phyloP scores from a whole-genome alignment of 2,113 vertebrate species.

The Cebidichthys violaceus region DNA sequence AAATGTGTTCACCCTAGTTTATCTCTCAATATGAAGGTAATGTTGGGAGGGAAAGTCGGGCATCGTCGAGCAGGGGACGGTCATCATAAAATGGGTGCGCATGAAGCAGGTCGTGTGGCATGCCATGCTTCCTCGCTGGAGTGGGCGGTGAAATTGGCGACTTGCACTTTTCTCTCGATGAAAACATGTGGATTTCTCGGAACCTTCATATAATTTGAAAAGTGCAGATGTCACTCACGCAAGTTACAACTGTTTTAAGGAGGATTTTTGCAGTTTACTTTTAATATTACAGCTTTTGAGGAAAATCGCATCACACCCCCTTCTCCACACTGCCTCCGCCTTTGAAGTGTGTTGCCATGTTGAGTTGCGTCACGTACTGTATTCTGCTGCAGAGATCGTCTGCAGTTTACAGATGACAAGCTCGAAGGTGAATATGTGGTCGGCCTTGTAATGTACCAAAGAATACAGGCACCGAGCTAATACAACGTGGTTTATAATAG shows the following conservation, averaged over 20 bases:
- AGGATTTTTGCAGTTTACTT: slow-evolving; percentile 39
- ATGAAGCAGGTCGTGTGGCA: slow-evolving; percentile 79
- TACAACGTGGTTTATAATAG: no score
- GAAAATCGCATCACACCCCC: slow-evolving; percentile 78
- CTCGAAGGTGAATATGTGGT: slow-evolving; percentile 2
- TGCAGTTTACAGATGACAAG: slow-evolving; percentile 37
- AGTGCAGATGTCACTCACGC: fast-evolving
- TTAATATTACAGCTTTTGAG: slow-evolving; percentile 46
- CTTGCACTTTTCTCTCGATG: slow-evolving; percentile 72
- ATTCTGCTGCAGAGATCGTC: slow-evolving; percentile 79
- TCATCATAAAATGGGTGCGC: slow-evolving; percentile 82
- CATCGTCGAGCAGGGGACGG: slow-evolving; percentile 67
- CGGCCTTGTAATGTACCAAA: no score
- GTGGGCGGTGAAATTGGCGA: slow-evolving; percentile 77
- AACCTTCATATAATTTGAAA: not conserved
- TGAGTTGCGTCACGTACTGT: slow-evolving; percentile 81
- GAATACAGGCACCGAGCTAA: not conserved
- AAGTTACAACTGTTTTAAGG: not conserved
- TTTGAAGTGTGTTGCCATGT: slow-evolving; percentile 84
- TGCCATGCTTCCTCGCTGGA: slow-evolving; percentile 81
- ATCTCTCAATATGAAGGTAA: not conserved
- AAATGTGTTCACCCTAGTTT: slow-evolving; percentile 9
- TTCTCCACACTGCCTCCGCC: slow-evolving; percentile 75
- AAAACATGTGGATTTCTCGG: slow-evolving; percentile 32
- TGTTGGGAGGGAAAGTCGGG: slow-evolving; percentile 1